phyloP scores from a whole-genome alignment of 2,888 invertebrate genomes.

The Neuroscelio doddi region DNA sequence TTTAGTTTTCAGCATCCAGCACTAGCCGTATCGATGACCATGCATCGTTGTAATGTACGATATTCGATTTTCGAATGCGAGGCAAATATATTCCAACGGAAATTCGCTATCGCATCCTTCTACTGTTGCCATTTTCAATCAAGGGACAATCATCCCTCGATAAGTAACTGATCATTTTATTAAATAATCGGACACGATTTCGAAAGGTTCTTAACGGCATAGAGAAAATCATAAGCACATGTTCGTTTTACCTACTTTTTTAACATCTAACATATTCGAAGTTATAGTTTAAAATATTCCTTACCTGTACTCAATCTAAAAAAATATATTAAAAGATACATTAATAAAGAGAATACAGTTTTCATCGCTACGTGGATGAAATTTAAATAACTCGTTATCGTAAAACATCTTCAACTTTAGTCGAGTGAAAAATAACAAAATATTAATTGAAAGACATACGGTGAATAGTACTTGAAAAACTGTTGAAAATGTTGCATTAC shows the following conservation, averaged over 20 bases:
- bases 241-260: conserved; percentile 1
- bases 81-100: conserved; percentile 23
- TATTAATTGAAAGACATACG: neutral
- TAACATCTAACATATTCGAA: neutral
- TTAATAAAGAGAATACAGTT: too few species aligned
- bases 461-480: neutral
- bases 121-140: conserved; percentile 53
- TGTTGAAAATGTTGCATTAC: too few species aligned
- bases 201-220: conserved; percentile 14
- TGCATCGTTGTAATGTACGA: conserved; percentile 18
- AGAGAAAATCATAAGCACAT: conserved; percentile 13
- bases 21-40: conserved; percentile 17
- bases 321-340: too few species aligned
- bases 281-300: too few species aligned
- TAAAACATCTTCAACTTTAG: neutral
- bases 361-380: neutral
- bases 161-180: conserved; percentile 57
- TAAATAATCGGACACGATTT: conserved; percentile 50
- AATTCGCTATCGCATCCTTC: conserved; percentile 32
- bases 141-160: conserved; percentile 62
- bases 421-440: neutral
- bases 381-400: neutral
- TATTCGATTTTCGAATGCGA: conserved; percentile 30
- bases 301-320: too few species aligned
- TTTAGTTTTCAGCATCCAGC: too few species aligned